Base-by-base conservation (phyloP, 37 sponge, comb jelly and placozoan genomes). In the Mnemiopsis leidyi region DNA sequence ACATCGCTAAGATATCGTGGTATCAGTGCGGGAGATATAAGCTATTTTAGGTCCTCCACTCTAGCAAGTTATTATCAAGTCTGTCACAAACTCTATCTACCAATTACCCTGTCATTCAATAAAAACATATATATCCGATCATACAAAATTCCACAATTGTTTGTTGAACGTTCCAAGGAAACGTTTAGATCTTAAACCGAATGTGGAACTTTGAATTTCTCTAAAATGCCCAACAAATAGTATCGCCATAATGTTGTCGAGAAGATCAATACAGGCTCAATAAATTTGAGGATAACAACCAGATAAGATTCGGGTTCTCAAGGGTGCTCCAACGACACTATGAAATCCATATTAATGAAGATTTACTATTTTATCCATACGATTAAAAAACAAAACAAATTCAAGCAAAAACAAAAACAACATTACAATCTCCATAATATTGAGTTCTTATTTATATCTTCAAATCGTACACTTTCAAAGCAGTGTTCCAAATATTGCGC, bases 341-440 rank as follows among this genome's bases (percentile, higher is more conserved):
- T 25, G 73, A 28, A 28, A 21, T 69, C 73, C 73, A 69, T 69
- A 69, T n/a, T 69, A 28, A 69, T 69, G 73, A 25, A 69, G 24
- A 28, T 28, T 69, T 25, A 69, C 24, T 25, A 25, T 69, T 69
- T 69, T 69, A 69, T 69, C 73, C 73, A 69, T 28, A 69, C 73
- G 73, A 69, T 69, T 69, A 69, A 69, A 61, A 69, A 69, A 69
- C 73, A 69, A 69, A 69, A 69, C 73, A 69, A 69, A 69, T 69
- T 69, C n/a, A 5, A 69, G n/a, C 23, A 5, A 69, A 69, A 69
- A 69, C 9, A 5, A 69, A 69, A 69, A 69, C 73, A 69, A 69
- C 73, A 69, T 69, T 25, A 69, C 73, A 69, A 69, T 69, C 73
- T 69, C 73, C 24, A 69, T n/a, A 69, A 25, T 69, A 69, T 69